Conservation (phyloP, 2,797 vertebrate species). For the Darevskia mixta region DNA sequence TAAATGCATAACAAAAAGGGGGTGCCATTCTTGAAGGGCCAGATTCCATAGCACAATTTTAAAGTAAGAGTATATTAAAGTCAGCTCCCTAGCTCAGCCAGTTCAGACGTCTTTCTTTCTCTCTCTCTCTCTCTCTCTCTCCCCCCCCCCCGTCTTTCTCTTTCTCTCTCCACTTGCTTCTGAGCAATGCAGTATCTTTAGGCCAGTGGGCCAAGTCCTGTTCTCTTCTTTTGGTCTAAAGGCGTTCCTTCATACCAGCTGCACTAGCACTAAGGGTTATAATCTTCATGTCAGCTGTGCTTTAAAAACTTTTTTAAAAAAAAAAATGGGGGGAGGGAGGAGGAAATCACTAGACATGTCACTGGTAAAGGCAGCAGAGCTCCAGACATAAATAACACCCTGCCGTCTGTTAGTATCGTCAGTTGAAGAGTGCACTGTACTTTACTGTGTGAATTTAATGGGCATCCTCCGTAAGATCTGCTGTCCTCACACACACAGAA, state of each 20-base stretch:
- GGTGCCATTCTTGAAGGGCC: neutral
- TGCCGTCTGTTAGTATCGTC: neutral
- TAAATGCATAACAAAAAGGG: neutral
- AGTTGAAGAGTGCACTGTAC: neutral
- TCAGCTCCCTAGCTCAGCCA: neutral
- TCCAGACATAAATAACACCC: neutral
- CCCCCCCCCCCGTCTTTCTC: neutral
- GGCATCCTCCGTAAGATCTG: neutral
- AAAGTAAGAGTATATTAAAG: neutral
- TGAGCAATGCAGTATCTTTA: neutral
- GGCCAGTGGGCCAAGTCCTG: too few relatives aligned
- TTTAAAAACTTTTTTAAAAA: neutral
- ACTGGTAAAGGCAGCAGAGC: conserved; percentile 3
- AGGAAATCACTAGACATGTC: neutral
- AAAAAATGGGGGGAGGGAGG: neutral
- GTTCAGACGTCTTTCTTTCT: too few relatives aligned
- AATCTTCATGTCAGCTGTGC: neutral
- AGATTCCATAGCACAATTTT: neutral
- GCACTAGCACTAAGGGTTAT: neutral
- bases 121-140: neutral
- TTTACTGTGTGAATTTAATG: conserved; percentile 30
- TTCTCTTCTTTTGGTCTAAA: neutral
- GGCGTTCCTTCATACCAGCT: neutral
- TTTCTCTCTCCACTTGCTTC: neutral
- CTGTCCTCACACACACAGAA: neutral